phyloP scores from a whole-genome alignment of 1,140 invertebrate species.

The Anadara kagoshimensis region DNA sequence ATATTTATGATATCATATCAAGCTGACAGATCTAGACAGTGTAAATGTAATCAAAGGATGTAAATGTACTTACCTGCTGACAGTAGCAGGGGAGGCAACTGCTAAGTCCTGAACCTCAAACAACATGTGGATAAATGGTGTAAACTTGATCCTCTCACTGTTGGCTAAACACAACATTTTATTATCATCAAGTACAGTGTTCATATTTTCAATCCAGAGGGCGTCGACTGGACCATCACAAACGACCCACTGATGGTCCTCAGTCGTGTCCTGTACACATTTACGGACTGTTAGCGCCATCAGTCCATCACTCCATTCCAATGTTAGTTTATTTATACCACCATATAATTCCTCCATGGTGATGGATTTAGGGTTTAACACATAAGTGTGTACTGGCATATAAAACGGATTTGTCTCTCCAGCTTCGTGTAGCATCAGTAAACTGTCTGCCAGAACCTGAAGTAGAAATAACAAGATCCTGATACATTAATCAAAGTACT shows the following conservation, averaged over 20 bases:
- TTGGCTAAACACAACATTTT: constrained; percentile 77
- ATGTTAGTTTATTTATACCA: constrained; percentile 71
- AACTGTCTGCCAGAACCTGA: constrained; percentile 65
- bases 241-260: constrained; percentile 73
- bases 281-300: constrained; percentile 72
- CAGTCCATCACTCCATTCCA: constrained; percentile 75
- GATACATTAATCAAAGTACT: no score
- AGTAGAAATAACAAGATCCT: neutral
- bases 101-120: constrained; percentile 75
- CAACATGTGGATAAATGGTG: constrained; percentile 74
- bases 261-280: constrained; percentile 71
- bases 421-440: constrained; percentile 64
- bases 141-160: constrained; percentile 75
- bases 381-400: constrained; percentile 70
- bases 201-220: constrained; percentile 76
- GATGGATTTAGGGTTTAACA: constrained; percentile 74
- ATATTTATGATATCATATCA: no score
- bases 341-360: constrained; percentile 75
- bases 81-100: constrained; percentile 74
- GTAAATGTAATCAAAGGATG: no score
- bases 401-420: constrained; percentile 69
- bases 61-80: constrained; percentile 71
- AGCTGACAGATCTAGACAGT: no score
- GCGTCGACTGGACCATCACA: constrained; percentile 75
- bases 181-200: constrained; percentile 76